Conservation (phyloP, 2,888 invertebrate genomes). For the Tenthredo scrophulariae region DNA sequence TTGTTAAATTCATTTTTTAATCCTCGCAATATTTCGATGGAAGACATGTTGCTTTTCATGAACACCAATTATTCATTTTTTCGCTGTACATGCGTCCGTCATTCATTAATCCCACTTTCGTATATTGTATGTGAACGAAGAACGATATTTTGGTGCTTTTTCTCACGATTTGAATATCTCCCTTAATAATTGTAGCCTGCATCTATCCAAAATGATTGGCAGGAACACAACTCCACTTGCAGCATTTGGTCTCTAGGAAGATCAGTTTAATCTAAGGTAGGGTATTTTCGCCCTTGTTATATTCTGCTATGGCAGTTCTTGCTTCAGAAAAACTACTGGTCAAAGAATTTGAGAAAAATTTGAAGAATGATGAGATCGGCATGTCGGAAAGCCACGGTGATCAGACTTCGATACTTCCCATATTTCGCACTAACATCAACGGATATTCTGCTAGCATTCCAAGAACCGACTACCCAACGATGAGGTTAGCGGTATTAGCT, state of each 20-base stretch:
- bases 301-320: conserved; percentile 61
- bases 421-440: conserved; percentile 70
- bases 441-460: conserved; percentile 63
- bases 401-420: conserved; percentile 74
- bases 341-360: conserved; percentile 73
- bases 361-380: conserved; percentile 76
- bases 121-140: not conserved
- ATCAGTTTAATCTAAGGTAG: conserved; percentile 84
- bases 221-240: no score
- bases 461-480: conserved; percentile 59
- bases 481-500: not conserved
- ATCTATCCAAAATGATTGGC: no score
- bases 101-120: no score
- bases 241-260: no score
- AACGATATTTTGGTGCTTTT: not conserved
- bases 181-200: no score
- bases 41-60: no score
- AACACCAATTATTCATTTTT: no score
- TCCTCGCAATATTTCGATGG: no score
- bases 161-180: no score
- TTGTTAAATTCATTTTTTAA: not conserved
- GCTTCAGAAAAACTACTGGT: conserved; percentile 69
- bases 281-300: not conserved
- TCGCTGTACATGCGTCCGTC: no score
- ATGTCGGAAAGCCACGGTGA: conserved; percentile 77